Conservation (phyloP, 1,140 invertebrate genomes). For the Camponotus pennsylvanicus region DNA sequence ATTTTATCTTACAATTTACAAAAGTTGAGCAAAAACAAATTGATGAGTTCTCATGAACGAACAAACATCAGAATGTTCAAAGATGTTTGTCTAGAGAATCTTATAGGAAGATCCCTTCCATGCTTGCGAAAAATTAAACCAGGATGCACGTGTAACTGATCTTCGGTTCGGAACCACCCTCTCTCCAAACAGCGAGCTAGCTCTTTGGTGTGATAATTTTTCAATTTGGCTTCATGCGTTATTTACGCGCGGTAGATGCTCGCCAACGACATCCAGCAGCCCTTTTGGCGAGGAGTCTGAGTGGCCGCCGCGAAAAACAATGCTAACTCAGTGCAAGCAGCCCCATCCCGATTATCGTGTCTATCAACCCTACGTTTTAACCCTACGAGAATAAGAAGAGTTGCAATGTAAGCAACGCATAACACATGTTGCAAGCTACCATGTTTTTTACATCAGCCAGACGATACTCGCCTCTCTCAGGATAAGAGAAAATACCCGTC, state of each 20-base stretch:
- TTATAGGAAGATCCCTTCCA: background rate
- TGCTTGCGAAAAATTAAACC: conserved; percentile 38
- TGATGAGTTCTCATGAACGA: background rate
- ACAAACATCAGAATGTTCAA: background rate
- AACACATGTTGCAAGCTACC: conserved; percentile 76
- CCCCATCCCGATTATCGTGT: conserved; percentile 26
- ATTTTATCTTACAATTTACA: background rate
- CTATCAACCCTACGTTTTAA: conserved; percentile 63
- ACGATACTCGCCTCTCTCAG: conserved; percentile 82
- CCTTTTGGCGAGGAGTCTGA: conserved; percentile 81
- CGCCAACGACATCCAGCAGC: conserved; percentile 73
- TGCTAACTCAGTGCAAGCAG: conserved; percentile 71
- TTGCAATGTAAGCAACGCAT: conserved; percentile 81
- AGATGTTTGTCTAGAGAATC: conserved; percentile 9
- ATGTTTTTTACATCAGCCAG: conserved; percentile 86
- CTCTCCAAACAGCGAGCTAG: conserved; percentile 80
- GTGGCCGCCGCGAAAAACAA: conserved; percentile 78
- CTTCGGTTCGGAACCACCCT: conserved; percentile 72
- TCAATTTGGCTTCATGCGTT: conserved; percentile 85
- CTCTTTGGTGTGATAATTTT: conserved; percentile 85
- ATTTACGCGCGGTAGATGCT: conserved; percentile 77
- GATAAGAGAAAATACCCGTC: conserved; percentile 70
- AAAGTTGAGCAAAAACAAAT: background rate
- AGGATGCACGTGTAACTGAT: conserved; percentile 26
- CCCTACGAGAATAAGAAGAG: conserved; percentile 79